A percentile compares a stretch with the other conserved stretches of the same genome.
phyloP scores from a whole-genome alignment of 2,113 vertebrate species.

The Gobius niger region DNA sequence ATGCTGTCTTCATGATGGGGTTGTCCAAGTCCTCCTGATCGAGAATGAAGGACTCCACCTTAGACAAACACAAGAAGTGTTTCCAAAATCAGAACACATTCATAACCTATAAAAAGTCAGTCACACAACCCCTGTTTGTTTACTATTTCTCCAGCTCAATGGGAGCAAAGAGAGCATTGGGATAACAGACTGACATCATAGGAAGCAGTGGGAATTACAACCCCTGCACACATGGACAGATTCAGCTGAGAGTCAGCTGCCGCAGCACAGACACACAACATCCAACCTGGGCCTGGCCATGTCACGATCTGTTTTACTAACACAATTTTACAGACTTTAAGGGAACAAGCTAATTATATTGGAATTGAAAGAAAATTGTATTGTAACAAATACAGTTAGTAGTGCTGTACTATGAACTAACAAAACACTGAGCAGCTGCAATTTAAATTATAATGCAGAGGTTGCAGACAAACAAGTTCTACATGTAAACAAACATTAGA shows the following conservation, averaged over 20 bases:
- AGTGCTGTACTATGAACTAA: not conserved
- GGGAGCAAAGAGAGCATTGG: conserved; percentile 29
- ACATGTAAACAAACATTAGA: not conserved
- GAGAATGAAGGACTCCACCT: conserved; percentile 99
- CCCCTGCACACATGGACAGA: conserved; percentile 28
- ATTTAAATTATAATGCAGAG: not conserved
- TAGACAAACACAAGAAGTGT: conserved; percentile 5
- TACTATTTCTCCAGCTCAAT: conserved; percentile 33
- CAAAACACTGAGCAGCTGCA: not conserved
- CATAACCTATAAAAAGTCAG: conserved; percentile 31
- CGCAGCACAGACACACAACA: conserved; percentile 20
- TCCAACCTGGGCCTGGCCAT: conserved; percentile 34
- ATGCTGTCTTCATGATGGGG: conserved; percentile 97
- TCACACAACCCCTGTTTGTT: conserved; percentile 42
- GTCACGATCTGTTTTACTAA: conserved; percentile 5
- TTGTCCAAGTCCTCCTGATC: conserved; percentile 99
- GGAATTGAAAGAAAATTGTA: no score
- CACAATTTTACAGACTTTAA: not conserved
- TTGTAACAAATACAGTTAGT: no score
- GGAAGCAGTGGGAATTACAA: conserved; percentile 44
- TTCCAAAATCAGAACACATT: not conserved
- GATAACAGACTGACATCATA: conserved; percentile 27
- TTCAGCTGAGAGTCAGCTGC: conserved; percentile 64
- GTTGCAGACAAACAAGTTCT: not conserved
- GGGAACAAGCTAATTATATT: not conserved